These are phyloP conservation scores for Brachyptera putata DNA, from an alignment of 2,888 invertebrate genomes.

Conservation along the genomic window DNA sequence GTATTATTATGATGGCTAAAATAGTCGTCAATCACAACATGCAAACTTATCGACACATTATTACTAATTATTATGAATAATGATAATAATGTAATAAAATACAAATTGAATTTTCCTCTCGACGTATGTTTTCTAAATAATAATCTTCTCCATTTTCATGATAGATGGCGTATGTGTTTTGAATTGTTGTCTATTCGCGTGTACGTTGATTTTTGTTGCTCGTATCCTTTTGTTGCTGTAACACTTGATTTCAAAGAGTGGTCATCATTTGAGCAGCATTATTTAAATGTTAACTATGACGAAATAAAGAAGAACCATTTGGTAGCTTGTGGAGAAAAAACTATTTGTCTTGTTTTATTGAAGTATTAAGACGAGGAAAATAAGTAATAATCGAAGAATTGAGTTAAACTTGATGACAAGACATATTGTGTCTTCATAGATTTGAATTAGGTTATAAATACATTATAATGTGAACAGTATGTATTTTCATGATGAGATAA, in stretches of 20 bases:
- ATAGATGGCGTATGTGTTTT: constrained; percentile 15
- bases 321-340: neutral
- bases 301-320: neutral
- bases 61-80: too few relatives aligned
- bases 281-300: neutral
- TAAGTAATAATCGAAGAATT: too few relatives aligned
- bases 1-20: too few relatives aligned
- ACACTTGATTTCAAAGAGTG: neutral
- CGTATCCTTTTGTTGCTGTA: neutral
- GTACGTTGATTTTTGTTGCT: neutral
- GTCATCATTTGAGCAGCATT: neutral
- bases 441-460: neutral
- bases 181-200: constrained; percentile 13
- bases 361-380: neutral
- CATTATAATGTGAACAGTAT: neutral
- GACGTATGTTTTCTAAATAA: constrained; percentile 6
- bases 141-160: constrained; percentile 9
- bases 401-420: too few relatives aligned
- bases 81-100: too few relatives aligned
- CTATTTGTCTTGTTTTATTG: neutral
- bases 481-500: neutral
- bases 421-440: neutral
- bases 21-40: too few relatives aligned
- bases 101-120: too few relatives aligned
- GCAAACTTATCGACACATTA: too few relatives aligned